phyloP scores from a whole-genome alignment of 2,797 vertebrate species.

The Discoglossus pictus region DNA sequence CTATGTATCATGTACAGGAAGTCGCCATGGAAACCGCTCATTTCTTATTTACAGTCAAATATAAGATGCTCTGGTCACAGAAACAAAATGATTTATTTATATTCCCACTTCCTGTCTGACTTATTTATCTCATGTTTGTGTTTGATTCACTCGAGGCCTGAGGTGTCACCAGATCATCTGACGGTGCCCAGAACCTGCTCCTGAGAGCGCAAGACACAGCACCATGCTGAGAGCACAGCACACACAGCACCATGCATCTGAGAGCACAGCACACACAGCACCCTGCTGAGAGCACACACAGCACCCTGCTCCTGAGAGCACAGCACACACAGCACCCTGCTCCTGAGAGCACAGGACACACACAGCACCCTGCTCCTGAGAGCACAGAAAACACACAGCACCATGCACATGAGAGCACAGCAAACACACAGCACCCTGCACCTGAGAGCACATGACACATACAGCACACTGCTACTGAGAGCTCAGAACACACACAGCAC shows the following conservation, averaged over 20 bases:
- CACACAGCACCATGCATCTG: not conserved
- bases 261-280: not conserved
- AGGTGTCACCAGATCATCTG: not conserved
- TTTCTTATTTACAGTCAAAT: constrained; percentile 24
- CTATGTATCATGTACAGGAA: not conserved
- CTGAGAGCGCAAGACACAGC: not conserved
- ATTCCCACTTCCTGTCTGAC: constrained; percentile 14
- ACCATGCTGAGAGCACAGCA: not conserved
- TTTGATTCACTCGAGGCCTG: constrained; percentile 7
- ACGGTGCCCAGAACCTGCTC: not conserved
- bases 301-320: not conserved
- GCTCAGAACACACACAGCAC: no score
- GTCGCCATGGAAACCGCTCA: constrained; percentile 41
- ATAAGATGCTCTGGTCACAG: constrained; percentile 17
- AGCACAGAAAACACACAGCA: not conserved
- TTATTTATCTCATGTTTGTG: constrained; percentile 20
- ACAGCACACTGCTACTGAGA: not conserved
- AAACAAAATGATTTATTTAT: constrained; percentile 41
- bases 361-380: not conserved
- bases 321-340: not conserved
- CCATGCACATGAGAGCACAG: not conserved
- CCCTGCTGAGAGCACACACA: not conserved
- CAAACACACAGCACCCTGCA: not conserved
- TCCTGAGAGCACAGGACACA: not conserved
- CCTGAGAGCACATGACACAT: not conserved